Base-by-base conservation (phyloP, 2,888 invertebrate genomes). In the Cryptophagus acutangulus region DNA sequence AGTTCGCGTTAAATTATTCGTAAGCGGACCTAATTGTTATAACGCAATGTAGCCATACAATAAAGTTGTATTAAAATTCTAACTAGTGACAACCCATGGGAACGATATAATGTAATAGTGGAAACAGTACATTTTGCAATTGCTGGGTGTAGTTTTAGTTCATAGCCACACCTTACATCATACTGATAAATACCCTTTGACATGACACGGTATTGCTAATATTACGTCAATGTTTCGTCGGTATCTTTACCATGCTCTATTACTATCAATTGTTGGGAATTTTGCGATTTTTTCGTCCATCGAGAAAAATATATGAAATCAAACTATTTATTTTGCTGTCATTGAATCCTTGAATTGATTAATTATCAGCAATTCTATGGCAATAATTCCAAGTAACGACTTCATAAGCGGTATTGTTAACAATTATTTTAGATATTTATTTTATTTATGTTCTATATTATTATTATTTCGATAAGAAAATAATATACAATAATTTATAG, bases 141-240 rank as follows among this genome's bases (percentile, higher is more conserved):
- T 48, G 45, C 38, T 59, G 59, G 59, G 62, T 57, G 59, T 59
- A 55, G 58, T 57, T 51, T 46, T 44, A 49, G 52, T 53, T 51
- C 49, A 48, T 46, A 51, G 53, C 57, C 65, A 57, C 65, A 57
- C 65, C 65, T 61, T 44, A 46, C 48, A 57, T 58, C 57, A 52
- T 46, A 51, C 43, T 57, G 52, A 59, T 61, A 59, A 63, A 61
- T 64, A 63, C 62, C 62, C 63, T 62, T 58, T 61, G 60, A 63
- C 63, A 63, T 60, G 59, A 51, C 48, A 48, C 47, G 38, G 45
- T 38, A 48, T 46, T 43, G 38, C n/a, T n/a, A n/a, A 35, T 38
- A 48, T 52, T 52, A 41, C 50, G 38, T 48, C 49, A 52, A 39
- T 38, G 13, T 38, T 24, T 35, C 17, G 46, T 39, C 46, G 42